Evolutionary conservation across 2,888 invertebrate genomes (phyloP), one percentile per base, ranked within the genome.

Genomic region (Ethmia dodecea): DNA sequence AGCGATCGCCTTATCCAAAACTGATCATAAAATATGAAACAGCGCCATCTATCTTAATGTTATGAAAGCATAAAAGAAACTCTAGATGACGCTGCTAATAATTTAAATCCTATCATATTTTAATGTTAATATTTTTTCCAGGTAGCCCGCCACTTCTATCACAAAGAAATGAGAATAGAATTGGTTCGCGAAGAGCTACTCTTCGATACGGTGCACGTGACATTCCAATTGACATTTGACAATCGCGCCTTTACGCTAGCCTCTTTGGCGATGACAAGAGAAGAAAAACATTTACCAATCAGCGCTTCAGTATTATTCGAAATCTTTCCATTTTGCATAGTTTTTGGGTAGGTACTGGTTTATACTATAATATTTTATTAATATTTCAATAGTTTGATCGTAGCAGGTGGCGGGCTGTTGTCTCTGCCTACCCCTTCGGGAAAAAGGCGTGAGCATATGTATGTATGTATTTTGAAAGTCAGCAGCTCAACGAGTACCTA

Each of bases 301-400:
- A 93, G 93, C 61, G 95, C 96, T 0, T 93, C 94, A 6, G 93
- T 97, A 14, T 88, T 98, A 28, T 97, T 98, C 60, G 97, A 98
- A 72, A 96, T 98, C 62, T 99, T 99, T 72, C 98, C 99, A 1
- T 99, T 99, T 88, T 97, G 97, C 79, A 94, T 99, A 49, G 97
- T 98, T 26, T 98, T 98, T 75, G 95, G 96, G 93, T 95, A 78
- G 87, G 90, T 86, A 6, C 20, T 2, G n/a, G 20, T n/a, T n/a
- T n/a, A n/a, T n/a, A n/a, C n/a, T n/a, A n/a, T n/a, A n/a, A n/a
- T n/a, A n/a, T n/a, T n/a, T n/a, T n/a, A n/a, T n/a, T n/a, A n/a
- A n/a, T n/a, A n/a, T n/a, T n/a, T n/a, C n/a, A n/a, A n/a, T n/a
- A n/a, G n/a, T n/a, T n/a, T n/a, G n/a, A n/a, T n/a, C n/a, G n/a